Conservation (phyloP, 2,113 vertebrate genomes). For the human (Homo sapiens) region GRCh38 chr11:109223001-109223500, state of each 20-base stretch:
- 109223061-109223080: constrained; percentile 62
- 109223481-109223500: constrained; percentile 27
- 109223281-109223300: not conserved
- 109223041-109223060: constrained; percentile 42
- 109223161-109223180: constrained; percentile 13
- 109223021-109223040: constrained; percentile 58
- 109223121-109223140: not conserved
- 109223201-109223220: not conserved
- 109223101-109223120: constrained; percentile 28
- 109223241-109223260: not conserved
- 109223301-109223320: not conserved
- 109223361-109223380: not conserved
- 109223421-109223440: not conserved
- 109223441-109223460: not conserved
- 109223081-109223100: constrained; percentile 16
- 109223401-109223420: not conserved
- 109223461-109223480: not conserved
- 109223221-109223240: not conserved
- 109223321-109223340: not conserved
- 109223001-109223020: constrained; percentile 55
- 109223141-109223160: not conserved
- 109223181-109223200: not conserved
- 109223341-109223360: not conserved
- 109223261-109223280: constrained; percentile 4
- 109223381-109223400: not conserved